A percentile compares a stretch with the other conserved stretches of the same genome.
Conservation (phyloP, 2,797 vertebrate species). For the Sebastes hubbsi region DNA sequence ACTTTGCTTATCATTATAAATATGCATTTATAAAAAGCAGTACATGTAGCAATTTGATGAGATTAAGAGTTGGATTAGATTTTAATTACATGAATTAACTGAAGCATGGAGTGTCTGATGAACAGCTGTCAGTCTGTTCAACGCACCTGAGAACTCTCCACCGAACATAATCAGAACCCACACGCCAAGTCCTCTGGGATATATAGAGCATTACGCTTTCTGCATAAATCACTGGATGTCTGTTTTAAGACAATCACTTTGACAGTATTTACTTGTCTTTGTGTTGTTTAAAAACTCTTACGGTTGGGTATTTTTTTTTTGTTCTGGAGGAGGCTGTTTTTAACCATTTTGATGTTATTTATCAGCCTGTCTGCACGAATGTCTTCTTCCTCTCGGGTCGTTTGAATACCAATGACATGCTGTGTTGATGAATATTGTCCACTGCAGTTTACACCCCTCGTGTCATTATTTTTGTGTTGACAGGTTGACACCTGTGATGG, state of each 20-base stretch:
- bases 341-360: slow-evolving; percentile 49
- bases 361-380: slow-evolving; percentile 47
- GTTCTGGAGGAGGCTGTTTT: slow-evolving; percentile 49
- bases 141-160: slow-evolving; percentile 31
- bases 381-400: slow-evolving; percentile 42
- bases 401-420: slow-evolving; percentile 59
- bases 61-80: slow-evolving; percentile 54
- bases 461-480: slow-evolving; percentile 57
- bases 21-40: slow-evolving; percentile 17
- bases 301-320: slow-evolving; percentile 30
- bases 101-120: slow-evolving; percentile 41
- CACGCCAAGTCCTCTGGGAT: slow-evolving; percentile 15
- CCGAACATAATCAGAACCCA: slow-evolving; percentile 22
- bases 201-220: slow-evolving; percentile 5
- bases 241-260: slow-evolving; percentile 28
- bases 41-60: slow-evolving; percentile 16
- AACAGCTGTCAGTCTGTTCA: slow-evolving; percentile 63
- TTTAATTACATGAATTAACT: slow-evolving; percentile 59
- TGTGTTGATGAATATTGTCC: slow-evolving; percentile 58
- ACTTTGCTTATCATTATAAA: neutral
- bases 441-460: slow-evolving; percentile 47
- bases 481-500: slow-evolving; percentile 51
- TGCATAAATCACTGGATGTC: slow-evolving; percentile 36
- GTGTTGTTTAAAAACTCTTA: slow-evolving; percentile 24
- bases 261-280: slow-evolving; percentile 38